These are phyloP conservation scores for Notechis scutatus DNA, from an alignment of 2,113 vertebrate genomes.

Conservation along the genomic window DNA sequence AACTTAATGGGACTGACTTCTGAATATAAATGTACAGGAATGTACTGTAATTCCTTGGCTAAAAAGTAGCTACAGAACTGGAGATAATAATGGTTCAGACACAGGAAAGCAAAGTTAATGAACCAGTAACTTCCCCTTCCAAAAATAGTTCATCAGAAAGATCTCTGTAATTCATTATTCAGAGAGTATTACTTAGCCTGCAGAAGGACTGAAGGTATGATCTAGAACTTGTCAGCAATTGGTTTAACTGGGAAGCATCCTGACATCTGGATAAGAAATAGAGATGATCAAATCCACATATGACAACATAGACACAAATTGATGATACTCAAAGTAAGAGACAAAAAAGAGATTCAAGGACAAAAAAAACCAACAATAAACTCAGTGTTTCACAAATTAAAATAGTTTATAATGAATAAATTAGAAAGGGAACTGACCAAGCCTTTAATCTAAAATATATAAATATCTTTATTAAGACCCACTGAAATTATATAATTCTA, in stretches of 20 bases:
- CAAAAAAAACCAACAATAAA: not conserved
- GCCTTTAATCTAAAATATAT: not conserved
- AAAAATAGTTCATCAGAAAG: not conserved
- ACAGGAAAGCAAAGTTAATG: not conserved
- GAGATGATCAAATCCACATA: not conserved
- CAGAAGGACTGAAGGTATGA: not conserved
- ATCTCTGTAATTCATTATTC: constrained; percentile 8
- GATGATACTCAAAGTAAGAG: not conserved
- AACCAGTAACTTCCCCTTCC: not conserved
- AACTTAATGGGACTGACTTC: not conserved
- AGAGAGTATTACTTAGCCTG: constrained; percentile 9
- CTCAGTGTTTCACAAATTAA: not conserved
- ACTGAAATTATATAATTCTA: not conserved
- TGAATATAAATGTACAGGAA: not conserved
- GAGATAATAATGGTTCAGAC: not conserved
- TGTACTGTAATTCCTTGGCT: not conserved
- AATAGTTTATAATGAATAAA: not conserved
- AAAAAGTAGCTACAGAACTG: not conserved
- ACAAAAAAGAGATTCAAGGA: not conserved
- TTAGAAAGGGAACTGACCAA: not conserved
- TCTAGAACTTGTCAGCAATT: not conserved
- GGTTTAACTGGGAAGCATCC: not conserved
- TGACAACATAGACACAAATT: not conserved
- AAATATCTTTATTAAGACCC: not conserved
- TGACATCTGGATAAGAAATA: not conserved